Evolutionary conservation across 37 sponge, comb jelly and placozoan genomes (phyloP).

Genomic region (Eunapius fragilis): DNA sequence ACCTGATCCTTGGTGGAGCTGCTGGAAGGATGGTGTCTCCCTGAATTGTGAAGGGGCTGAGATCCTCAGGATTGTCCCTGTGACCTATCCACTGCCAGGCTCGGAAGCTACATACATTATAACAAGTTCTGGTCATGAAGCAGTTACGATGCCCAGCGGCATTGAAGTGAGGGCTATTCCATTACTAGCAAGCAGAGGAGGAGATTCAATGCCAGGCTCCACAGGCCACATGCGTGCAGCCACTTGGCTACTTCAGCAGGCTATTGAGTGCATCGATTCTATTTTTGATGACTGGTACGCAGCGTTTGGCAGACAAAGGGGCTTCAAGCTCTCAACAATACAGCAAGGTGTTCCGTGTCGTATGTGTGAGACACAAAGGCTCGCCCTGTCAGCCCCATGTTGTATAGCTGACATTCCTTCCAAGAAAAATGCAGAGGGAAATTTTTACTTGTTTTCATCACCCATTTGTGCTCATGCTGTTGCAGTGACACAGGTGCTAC

Average conservation of each 20-base stretch:
- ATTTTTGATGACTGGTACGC: conserved; percentile 94
- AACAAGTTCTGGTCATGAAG: not conserved
- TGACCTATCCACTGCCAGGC: conserved; percentile 35
- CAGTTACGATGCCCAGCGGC: conserved; percentile 11
- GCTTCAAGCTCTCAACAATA: conserved; percentile 11
- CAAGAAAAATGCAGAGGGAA: not conserved
- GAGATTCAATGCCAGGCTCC: not conserved
- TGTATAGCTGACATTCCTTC: not conserved
- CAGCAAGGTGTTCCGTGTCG: conserved; percentile 38
- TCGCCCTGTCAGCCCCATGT: not conserved
- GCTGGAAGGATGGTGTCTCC: conserved; percentile 73
- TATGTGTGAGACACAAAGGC: conserved; percentile 10
- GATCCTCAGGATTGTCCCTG: conserved; percentile 62
- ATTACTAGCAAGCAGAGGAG: no score
- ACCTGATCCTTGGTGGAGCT: conserved; percentile 53
- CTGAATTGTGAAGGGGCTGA: conserved; percentile 60
- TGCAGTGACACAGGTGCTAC: not conserved
- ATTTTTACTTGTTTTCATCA: conserved; percentile 50
- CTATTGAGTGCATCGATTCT: conserved; percentile 54
- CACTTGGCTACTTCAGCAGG: conserved; percentile 76
- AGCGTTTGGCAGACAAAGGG: conserved; percentile 50
- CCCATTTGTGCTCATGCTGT: conserved; percentile 15
- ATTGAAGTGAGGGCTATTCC: conserved; percentile 47
- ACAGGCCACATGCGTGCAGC: conserved; percentile 40
- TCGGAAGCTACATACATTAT: conserved; percentile 20